Percentiles rank a stretch among this genome's conserved stretches.
These are phyloP conservation scores for Netelia inedita DNA, from an alignment of 2,888 invertebrate species.

Conservation along the genomic window DNA sequence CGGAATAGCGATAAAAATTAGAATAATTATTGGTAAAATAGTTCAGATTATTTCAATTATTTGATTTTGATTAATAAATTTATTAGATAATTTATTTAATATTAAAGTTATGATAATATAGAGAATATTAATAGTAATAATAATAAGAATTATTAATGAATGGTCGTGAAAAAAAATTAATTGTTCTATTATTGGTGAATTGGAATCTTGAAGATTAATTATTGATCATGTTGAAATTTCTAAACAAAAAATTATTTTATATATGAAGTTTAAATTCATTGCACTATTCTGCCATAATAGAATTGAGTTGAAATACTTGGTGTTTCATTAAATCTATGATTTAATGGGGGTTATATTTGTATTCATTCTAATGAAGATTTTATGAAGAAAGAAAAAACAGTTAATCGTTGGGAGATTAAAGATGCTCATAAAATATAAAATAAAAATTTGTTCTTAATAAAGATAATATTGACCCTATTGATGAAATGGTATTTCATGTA, in stretches of 20 bases:
- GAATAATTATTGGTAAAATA: conserved; percentile 87
- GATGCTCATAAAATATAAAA: conserved; percentile 89
- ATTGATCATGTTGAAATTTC: conserved; percentile 88
- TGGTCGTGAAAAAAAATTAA: conserved; percentile 89
- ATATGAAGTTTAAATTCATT: conserved; percentile 65
- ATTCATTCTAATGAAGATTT: conserved; percentile 88
- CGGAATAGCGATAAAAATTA: conserved; percentile 89
- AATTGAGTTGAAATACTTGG: conserved; percentile 85
- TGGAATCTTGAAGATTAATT: conserved; percentile 87
- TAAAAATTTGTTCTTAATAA: conserved; percentile 87
- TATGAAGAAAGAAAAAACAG: conserved; percentile 86
- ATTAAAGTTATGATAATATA: conserved; percentile 87
- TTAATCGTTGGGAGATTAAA: conserved; percentile 86
- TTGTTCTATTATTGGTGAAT: conserved; percentile 89
- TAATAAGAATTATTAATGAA: conserved; percentile 87
- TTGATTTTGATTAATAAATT: conserved; percentile 87
- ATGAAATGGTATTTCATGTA: conserved; percentile 89
- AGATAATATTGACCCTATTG: conserved; percentile 89
- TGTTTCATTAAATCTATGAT: conserved; percentile 73
- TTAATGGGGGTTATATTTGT: conserved; percentile 81
- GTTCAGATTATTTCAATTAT: conserved; percentile 89
- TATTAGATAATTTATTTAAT: conserved; percentile 88
- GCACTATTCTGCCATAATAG: conserved; percentile 74
- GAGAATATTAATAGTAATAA: conserved; percentile 88
- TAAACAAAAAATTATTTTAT: conserved; percentile 86